Evolutionary conservation across 2,888 invertebrate species (phyloP).

Genomic region (Syritta pipiens): DNA sequence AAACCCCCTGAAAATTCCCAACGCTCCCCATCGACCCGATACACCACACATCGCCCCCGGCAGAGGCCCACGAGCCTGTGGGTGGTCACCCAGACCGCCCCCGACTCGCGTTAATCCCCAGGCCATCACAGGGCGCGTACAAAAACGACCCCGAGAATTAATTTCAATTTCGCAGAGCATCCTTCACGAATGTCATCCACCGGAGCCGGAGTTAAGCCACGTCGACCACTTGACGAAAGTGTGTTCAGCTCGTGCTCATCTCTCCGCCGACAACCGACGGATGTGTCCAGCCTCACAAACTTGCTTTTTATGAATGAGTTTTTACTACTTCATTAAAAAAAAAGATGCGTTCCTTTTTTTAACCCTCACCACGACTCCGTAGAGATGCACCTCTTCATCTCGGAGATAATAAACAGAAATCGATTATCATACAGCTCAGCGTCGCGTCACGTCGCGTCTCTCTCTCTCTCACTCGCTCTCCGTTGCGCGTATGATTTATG

Average conservation of each 20-base stretch:
- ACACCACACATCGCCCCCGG: too few relatives aligned
- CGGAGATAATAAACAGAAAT: constrained; percentile 77
- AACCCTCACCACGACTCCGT: neutral
- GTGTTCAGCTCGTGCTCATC: constrained; percentile 66
- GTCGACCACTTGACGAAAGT: constrained; percentile 43
- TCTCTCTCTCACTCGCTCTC: neutral
- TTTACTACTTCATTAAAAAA: constrained; percentile 79
- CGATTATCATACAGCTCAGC: constrained; percentile 75
- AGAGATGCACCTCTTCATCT: constrained; percentile 30
- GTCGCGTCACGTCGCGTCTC: constrained; percentile 1
- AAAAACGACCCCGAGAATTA: too few relatives aligned
- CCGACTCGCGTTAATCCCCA: too few relatives aligned
- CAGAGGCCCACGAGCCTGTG: too few relatives aligned
- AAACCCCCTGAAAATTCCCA: too few relatives aligned
- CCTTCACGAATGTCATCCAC: too few relatives aligned
- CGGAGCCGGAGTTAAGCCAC: too few relatives aligned
- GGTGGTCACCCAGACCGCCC: too few relatives aligned
- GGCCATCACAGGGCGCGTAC: too few relatives aligned
- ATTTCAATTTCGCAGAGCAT: too few relatives aligned
- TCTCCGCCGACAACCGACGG: constrained; percentile 21
- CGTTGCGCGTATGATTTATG: constrained; percentile 59
- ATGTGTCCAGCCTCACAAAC: constrained; percentile 27
- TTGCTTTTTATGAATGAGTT: constrained; percentile 79
- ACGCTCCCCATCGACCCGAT: too few relatives aligned
- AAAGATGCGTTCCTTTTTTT: constrained; percentile 41